A percentile compares a stretch with the other conserved stretches of the same genome.
Evolutionary conservation across 2,888 invertebrate genomes (phyloP).

Genomic region (Chymomyza caudatula): DNA sequence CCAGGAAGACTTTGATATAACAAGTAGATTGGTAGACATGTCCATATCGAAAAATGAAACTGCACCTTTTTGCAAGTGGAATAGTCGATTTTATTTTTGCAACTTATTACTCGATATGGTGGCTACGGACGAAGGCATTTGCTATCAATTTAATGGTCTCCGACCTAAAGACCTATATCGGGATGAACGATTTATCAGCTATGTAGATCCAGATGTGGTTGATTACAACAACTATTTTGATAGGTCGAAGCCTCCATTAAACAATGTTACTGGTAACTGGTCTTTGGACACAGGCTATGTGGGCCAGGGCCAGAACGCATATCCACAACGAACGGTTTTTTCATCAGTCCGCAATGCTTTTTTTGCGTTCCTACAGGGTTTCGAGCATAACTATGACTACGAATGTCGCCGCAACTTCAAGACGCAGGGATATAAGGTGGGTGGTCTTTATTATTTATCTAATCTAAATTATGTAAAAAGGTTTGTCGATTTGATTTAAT

Average conservation of each 20-base stretch:
- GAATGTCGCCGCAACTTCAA: constrained; percentile 83
- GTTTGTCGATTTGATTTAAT: no score
- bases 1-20: constrained; percentile 37
- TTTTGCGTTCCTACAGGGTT: constrained; percentile 81
- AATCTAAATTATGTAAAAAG: no score
- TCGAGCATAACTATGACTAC: constrained; percentile 83
- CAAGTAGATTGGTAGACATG: constrained; percentile 64
- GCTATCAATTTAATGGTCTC: constrained; percentile 76
- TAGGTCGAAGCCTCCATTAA: constrained; percentile 34
- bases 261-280: constrained; percentile 79
- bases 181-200: constrained; percentile 62
- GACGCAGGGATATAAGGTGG: constrained; percentile 83
- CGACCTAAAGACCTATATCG: constrained; percentile 71
- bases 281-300: constrained; percentile 82
- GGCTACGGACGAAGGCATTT: constrained; percentile 76
- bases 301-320: constrained; percentile 80
- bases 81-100: constrained; percentile 75
- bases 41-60: constrained; percentile 72
- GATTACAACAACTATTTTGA: constrained; percentile 69
- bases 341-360: constrained; percentile 84
- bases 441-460: background rate
- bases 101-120: constrained; percentile 72
- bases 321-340: constrained; percentile 83
- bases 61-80: constrained; percentile 75
- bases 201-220: constrained; percentile 61